Evolutionary conservation across 2,113 vertebrate species (phyloP).

Genomic region (Tinamus guttatus): DNA sequence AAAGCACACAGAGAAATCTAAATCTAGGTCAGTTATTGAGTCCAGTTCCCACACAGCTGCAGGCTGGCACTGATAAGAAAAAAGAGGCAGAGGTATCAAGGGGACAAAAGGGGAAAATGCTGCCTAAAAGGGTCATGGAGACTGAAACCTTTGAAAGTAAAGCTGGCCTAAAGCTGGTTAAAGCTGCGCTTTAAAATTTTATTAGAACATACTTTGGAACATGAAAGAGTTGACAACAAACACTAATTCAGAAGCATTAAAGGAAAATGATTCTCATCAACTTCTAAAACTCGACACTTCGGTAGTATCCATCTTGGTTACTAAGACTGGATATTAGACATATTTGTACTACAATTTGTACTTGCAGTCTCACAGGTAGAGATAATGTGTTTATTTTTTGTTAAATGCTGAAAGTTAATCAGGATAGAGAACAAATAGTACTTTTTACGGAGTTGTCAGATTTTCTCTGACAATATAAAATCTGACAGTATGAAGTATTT

Average conservation of each 20-base stretch:
- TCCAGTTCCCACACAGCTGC: not conserved
- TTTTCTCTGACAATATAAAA: not conserved
- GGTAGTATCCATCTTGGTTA: not conserved
- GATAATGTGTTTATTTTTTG: not conserved
- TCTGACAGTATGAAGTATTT: not conserved
- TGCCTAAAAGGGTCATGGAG: not conserved
- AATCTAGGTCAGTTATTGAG: not conserved
- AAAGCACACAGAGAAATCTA: not conserved
- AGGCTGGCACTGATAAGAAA: not conserved
- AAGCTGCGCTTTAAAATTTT: not conserved
- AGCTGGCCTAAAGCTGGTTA: not conserved
- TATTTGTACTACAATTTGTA: not conserved
- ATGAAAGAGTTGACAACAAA: not conserved
- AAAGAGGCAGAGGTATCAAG: not conserved
- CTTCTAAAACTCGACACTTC: not conserved
- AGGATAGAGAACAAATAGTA: not conserved
- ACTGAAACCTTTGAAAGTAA: not conserved
- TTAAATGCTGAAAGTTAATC: not conserved
- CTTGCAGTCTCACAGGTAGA: not conserved
- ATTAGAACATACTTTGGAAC: not conserved
- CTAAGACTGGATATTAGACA: not conserved
- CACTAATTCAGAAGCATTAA: not conserved
- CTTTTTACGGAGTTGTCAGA: not conserved
- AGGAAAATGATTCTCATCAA: not conserved
- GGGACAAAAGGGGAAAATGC: not conserved